Evolutionary conservation across 2,888 invertebrate genomes (phyloP).

Genomic region (Chymomyza procnemis): DNA sequence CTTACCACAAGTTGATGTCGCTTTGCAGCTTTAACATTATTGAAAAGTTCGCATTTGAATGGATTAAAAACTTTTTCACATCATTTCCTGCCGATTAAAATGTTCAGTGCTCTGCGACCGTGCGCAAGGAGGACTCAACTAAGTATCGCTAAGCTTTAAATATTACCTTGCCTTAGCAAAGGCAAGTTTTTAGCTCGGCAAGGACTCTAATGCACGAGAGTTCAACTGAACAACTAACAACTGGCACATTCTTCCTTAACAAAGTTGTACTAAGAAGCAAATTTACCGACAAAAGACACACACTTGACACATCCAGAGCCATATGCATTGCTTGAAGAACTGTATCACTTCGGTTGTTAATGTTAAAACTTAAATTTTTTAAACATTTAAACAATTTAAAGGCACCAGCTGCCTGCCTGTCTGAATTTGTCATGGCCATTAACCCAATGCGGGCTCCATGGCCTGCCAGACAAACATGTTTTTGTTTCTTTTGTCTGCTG

Average conservation of each 20-base stretch:
- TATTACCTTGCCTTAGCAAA: background rate
- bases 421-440: background rate
- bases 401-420: slow-evolving; percentile 3
- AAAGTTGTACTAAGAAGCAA: background rate
- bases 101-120: slow-evolving; percentile 29
- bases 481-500: slow-evolving; percentile 38
- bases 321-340: background rate
- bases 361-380: slow-evolving; percentile 3
- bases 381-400: background rate
- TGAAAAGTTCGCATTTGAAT: slow-evolving; percentile 48
- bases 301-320: background rate
- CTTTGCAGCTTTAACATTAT: slow-evolving; percentile 20
- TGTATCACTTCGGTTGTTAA: background rate
- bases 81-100: slow-evolving; percentile 60
- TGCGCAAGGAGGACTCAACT: background rate
- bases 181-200: background rate
- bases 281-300: background rate
- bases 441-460: background rate
- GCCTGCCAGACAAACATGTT: slow-evolving; percentile 24
- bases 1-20: slow-evolving; percentile 2
- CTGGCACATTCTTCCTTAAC: background rate
- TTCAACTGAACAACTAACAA: background rate
- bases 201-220: background rate
- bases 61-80: slow-evolving; percentile 54
- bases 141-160: background rate